Evolutionary conservation across 1,140 invertebrate genomes (phyloP), one percentile per base, ranked within the genome.

Genomic region (Micrasema longulum): DNA sequence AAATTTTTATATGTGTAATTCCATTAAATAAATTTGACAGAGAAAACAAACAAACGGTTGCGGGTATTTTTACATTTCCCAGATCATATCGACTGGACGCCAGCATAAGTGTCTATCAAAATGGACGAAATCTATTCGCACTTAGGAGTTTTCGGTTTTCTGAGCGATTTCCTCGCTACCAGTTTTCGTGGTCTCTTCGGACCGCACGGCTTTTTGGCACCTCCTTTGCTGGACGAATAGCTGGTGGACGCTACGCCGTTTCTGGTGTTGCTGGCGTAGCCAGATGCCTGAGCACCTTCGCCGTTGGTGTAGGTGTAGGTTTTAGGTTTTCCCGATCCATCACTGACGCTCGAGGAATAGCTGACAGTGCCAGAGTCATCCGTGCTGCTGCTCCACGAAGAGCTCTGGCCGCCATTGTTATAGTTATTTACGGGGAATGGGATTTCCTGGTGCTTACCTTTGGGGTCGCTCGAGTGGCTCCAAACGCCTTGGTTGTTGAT

Each of bases 391-490:
- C 65, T 68, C 23, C 35, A 68, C 11, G 72, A 64, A 16, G 16
- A 41, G 41, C 66, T 69, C n/a, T 69, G 1, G 11, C 22, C 47
- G n/a, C 26, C 62, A 16, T 38, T 48, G 7, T 35, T 55, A 38
- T 48, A 18, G 31, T 22, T 18, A n/a, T n/a, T n/a, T n/a, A n/a
- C n/a, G n/a, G n/a, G n/a, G n/a, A n/a, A n/a, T n/a, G n/a, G n/a
- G n/a, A n/a, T n/a, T n/a, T n/a, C n/a, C 22, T 69, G 31, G 0
- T 20, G 14, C 23, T 64, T 12, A 20, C 52, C 52, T 55, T 60
- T 55, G 45, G 57, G 20, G 38, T 53, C 60, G 66, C 50, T 57
- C 1, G 73, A 63, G 63, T 71, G 73, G 41, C 68, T 74, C 2
- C 50, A 12, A 10, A 36, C 47, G n/a, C 73, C 73, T 1, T 18